phyloP scores from a whole-genome alignment of 1,140 invertebrate species.

The Zaprionus ghesquierei region DNA sequence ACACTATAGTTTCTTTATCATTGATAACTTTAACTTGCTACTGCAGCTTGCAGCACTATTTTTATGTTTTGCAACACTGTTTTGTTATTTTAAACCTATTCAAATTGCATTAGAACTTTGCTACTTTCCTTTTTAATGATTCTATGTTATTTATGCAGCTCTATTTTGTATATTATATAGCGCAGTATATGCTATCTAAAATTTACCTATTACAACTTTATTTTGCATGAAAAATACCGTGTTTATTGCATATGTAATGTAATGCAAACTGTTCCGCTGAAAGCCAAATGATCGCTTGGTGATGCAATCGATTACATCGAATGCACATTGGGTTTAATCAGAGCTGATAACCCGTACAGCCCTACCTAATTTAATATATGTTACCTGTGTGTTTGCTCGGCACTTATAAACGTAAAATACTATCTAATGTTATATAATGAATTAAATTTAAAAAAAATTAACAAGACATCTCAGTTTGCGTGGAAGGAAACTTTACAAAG shows the following conservation, averaged over 20 bases:
- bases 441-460: not conserved
- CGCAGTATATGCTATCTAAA: not conserved
- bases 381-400: not conserved
- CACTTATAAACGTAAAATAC: not conserved
- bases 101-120: not conserved
- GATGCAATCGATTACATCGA: not conserved
- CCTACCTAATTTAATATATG: not conserved
- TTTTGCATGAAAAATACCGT: not conserved
- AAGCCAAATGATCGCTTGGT: not conserved
- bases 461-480: no score
- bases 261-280: not conserved
- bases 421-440: not conserved
- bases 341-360: slow-evolving; percentile 8
- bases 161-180: not conserved
- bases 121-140: not conserved
- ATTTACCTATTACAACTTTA: not conserved
- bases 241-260: not conserved
- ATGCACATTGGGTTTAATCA: not conserved
- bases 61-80: not conserved
- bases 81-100: not conserved
- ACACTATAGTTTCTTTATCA: not conserved
- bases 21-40: no score
- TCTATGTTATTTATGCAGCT: not conserved
- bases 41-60: not conserved
- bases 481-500: not conserved